Percentiles rank a stretch among this genome's conserved stretches.
Conservation (phyloP, 2,888 invertebrate genomes). For the Lingula anatina region DNA sequence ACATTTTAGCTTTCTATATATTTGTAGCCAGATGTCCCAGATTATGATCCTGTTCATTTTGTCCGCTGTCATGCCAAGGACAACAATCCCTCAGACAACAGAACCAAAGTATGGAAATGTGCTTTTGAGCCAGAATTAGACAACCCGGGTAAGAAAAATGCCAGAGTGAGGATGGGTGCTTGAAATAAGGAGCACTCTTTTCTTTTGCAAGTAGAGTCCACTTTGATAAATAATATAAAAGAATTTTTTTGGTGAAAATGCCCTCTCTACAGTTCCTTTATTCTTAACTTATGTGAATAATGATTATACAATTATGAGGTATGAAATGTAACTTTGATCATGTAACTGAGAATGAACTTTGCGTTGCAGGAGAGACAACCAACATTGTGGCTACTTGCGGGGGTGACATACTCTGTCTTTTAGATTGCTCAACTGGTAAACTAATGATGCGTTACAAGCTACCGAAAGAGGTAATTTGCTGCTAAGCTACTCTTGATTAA, state of each 20-base stretch:
- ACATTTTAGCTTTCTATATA: too few species aligned
- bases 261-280: too few species aligned
- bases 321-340: too few species aligned
- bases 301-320: too few species aligned
- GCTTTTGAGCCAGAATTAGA: slow-evolving; percentile 52
- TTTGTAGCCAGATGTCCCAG: slow-evolving; percentile 14
- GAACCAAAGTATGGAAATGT: slow-evolving; percentile 56
- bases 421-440: slow-evolving; percentile 51
- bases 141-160: slow-evolving; percentile 17
- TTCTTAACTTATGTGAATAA: too few species aligned
- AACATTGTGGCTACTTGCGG: slow-evolving; percentile 56
- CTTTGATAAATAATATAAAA: too few species aligned
- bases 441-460: slow-evolving; percentile 52
- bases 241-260: too few species aligned
- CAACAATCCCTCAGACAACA: slow-evolving; percentile 52
- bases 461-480: slow-evolving; percentile 15
- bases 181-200: too few species aligned
- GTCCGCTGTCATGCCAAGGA: slow-evolving; percentile 53
- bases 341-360: too few species aligned
- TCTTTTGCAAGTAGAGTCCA: too few species aligned
- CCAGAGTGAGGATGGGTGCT: too few species aligned
- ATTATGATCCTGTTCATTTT: slow-evolving; percentile 46
- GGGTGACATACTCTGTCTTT: slow-evolving; percentile 55
- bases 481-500: background rate
- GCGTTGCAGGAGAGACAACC: slow-evolving; percentile 37